Conservation (phyloP, 2,797 vertebrate species). For the Pipistrellus pipistrellus region DNA sequence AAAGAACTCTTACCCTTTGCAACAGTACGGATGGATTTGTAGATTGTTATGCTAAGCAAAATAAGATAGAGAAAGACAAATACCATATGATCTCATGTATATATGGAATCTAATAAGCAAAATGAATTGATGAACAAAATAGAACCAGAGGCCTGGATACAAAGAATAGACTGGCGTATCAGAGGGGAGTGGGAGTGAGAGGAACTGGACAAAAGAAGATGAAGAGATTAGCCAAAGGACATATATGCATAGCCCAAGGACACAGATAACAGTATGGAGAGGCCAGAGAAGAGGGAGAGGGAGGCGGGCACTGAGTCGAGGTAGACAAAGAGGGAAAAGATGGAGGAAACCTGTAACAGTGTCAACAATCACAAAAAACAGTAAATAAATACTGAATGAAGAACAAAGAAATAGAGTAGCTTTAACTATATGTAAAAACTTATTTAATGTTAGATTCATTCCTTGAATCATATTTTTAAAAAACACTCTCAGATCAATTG, state of each 20-base stretch:
- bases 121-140: not conserved
- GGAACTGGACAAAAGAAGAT: not conserved
- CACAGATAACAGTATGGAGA: not conserved
- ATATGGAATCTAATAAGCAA: not conserved
- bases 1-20: not conserved
- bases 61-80: not conserved
- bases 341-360: not conserved
- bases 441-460: not conserved
- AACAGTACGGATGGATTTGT: not conserved
- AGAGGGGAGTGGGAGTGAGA: not conserved
- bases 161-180: not conserved
- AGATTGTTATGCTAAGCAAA: not conserved
- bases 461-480: not conserved
- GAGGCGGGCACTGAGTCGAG: not conserved
- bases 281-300: no score
- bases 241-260: not conserved
- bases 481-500: not conserved
- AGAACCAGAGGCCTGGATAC: not conserved
- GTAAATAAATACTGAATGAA: constrained; percentile 15
- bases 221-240: not conserved
- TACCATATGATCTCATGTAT: not conserved
- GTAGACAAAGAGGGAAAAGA: not conserved
- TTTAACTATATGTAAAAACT: not conserved
- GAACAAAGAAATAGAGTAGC: not conserved
- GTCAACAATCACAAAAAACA: not conserved